Evolutionary conservation across 1,140 invertebrate genomes (phyloP).

Genomic region (Bicyclus anynana): DNA sequence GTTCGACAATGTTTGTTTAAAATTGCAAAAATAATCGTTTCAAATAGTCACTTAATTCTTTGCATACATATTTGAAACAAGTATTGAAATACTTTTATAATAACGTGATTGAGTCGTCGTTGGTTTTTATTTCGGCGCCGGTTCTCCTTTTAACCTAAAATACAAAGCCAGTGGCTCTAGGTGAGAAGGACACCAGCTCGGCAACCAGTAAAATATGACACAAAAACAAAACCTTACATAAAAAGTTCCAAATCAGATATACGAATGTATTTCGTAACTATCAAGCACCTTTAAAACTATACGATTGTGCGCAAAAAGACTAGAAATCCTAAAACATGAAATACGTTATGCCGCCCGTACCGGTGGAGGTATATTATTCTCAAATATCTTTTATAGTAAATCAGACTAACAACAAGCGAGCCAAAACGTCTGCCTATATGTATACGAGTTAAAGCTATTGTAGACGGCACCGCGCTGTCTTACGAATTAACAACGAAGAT

Average conservation of each 20-base stretch:
- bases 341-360: not conserved
- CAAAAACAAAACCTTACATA: slow-evolving; percentile 46
- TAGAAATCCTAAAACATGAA: slow-evolving; percentile 58
- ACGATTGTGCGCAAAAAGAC: slow-evolving; percentile 71
- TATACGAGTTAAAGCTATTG: slow-evolving; percentile 51
- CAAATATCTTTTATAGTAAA: slow-evolving; percentile 5
- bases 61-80: too few relatives aligned
- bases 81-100: too few relatives aligned
- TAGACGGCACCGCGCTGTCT: slow-evolving; percentile 38
- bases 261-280: slow-evolving; percentile 54
- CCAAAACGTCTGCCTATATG: slow-evolving; percentile 6
- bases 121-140: too few relatives aligned
- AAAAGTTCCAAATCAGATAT: slow-evolving; percentile 46
- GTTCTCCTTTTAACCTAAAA: slow-evolving; percentile 45
- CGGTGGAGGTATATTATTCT: not conserved
- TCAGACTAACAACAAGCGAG: slow-evolving; percentile 6
- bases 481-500: slow-evolving; percentile 18
- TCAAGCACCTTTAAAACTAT: slow-evolving; percentile 60
- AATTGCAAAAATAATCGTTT: too few relatives aligned
- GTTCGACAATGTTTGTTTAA: too few relatives aligned
- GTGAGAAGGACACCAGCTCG: slow-evolving; percentile 45
- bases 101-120: too few relatives aligned
- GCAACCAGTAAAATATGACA: slow-evolving; percentile 69
- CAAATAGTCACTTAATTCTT: too few relatives aligned
- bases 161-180: slow-evolving; percentile 70